Evolutionary conservation across 1,140 invertebrate genomes (phyloP), one percentile per base, ranked within the genome.

Genomic region (Drosophila auraria): DNA sequence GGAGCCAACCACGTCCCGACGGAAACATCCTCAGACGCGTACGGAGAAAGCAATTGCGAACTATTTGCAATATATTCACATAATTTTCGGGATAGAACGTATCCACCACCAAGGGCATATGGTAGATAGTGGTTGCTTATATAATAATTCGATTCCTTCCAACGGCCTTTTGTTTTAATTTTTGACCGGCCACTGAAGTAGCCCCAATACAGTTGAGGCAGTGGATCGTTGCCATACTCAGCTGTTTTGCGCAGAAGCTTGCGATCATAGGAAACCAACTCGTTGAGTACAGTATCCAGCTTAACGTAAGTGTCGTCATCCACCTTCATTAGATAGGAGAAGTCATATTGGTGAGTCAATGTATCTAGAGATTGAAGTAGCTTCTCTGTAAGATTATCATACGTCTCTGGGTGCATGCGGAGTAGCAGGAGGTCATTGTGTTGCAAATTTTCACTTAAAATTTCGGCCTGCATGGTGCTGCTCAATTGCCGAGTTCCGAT

Each of bases 31-130:
- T 99, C 99, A 70, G 97, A 98, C 33, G 96, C 95, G 82, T 97
- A 99, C 6, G 95, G 87, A 83, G 97, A 97, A 30, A 97, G 93
- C 42, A 94, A 70, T 71, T 96, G 93, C 30, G 94, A 93, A 94
- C 98, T 99, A 17, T 92, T 94, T 1, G 95, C 96, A 73, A 99
- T 95, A 93, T 95, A 98, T 62, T 96, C 94, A 5, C 98, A 96
- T 30, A 99, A 94, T 82, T 96, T 95, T 53, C 94, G 94, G 0
- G 97, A 98, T 49, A 99, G 90, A 12, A 99, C 94, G 93, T 99
- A 99, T 27, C 98, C 98, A 38, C 99, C 99, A 40, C 99, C 99
- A 5, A 98, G 93, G 23, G 99, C 98, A 94, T 99, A 99, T 1
- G 98, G 98, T 49, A 99, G 93, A 94, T 99, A 99, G 82, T 95